These are phyloP conservation scores for Cerceris rybyensis DNA, from an alignment of 2,888 invertebrate genomes.

Conservation along the genomic window DNA sequence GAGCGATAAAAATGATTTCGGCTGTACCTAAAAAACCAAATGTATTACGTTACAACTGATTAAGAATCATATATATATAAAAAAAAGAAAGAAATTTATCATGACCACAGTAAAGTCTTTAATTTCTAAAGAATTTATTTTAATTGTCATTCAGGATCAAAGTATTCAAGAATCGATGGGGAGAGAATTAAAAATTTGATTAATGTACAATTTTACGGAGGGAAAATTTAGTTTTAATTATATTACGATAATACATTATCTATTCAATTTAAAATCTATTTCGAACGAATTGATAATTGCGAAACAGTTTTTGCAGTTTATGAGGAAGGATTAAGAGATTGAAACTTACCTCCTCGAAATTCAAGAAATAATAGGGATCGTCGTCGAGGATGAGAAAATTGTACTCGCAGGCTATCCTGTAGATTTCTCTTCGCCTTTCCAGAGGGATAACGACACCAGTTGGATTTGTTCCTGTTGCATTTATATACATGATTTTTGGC, in stretches of 20 bases:
- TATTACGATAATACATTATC: too few relatives aligned
- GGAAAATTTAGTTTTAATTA: too few relatives aligned
- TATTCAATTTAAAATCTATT: too few relatives aligned
- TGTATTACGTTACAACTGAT: not conserved
- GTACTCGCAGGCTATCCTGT: conserved; percentile 89
- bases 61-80: not conserved
- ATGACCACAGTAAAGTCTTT: not conserved
- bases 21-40: conserved; percentile 80
- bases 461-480: conserved; percentile 91
- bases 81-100: not conserved
- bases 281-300: too few relatives aligned
- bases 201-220: too few relatives aligned
- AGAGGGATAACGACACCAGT: conserved; percentile 87
- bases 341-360: conserved; percentile 85
- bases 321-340: not conserved
- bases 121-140: too few relatives aligned
- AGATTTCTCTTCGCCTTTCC: conserved; percentile 87
- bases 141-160: too few relatives aligned
- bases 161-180: too few relatives aligned
- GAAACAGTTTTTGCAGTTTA: not conserved
- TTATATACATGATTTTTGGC: conserved; percentile 89
- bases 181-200: too few relatives aligned
- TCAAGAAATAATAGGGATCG: conserved; percentile 91
- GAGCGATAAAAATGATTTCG: conserved; percentile 88
- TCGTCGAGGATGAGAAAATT: conserved; percentile 91